Evolutionary conservation across 2,888 invertebrate species (phyloP), one percentile per base, ranked within the genome.

Genomic region (Lamproptera curius): DNA sequence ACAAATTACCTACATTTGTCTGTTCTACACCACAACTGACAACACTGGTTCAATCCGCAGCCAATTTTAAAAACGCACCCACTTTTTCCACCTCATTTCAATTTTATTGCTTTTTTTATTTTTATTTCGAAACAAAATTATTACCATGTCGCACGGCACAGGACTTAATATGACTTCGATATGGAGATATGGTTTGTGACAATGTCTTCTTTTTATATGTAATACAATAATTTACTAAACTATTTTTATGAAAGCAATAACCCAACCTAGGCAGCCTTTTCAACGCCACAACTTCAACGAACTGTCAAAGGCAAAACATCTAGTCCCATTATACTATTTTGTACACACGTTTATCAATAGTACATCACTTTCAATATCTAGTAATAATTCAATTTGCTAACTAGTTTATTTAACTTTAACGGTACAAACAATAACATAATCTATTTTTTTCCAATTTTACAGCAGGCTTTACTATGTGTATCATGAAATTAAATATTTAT

Each of bases 1-100:
- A 85, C 76, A 70, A 76, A 70, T 74, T 77, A 81, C 63, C 74
- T 82, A 83, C 65, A 70, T 63, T 74, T 66, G 70, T 72, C 70
- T 65, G 66, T 68, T 63, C 67, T 73, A 70, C 58, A 60, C 59
- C 67, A 71, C 76, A 76, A 76, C 72, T 59, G 77, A 77, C 73
- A 81, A 76, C 76, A 70, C 69, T 63, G 62, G 65, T 72, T 68
- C 56, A 56, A 51, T 51, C 46, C 49, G 44, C 52, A 55, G 49
- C 54, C 44, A 46, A 56, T 45, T 52, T 11, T 44, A 37, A 54
- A 45, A 46, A 51, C 34, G 44, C 10, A 35, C 17, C n/a, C 31
- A 34, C 26, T 20, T 36, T 42, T 41, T 44, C 8, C 14, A 39
- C n/a, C n/a, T 42, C 26, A 20, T 20, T 31, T 20, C 5, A 36